Percentiles rank a stretch among this genome's conserved stretches.
These are phyloP conservation scores for Nilaparvata lugens DNA, from an alignment of 1,140 invertebrate genomes.

Conservation along the genomic window DNA sequence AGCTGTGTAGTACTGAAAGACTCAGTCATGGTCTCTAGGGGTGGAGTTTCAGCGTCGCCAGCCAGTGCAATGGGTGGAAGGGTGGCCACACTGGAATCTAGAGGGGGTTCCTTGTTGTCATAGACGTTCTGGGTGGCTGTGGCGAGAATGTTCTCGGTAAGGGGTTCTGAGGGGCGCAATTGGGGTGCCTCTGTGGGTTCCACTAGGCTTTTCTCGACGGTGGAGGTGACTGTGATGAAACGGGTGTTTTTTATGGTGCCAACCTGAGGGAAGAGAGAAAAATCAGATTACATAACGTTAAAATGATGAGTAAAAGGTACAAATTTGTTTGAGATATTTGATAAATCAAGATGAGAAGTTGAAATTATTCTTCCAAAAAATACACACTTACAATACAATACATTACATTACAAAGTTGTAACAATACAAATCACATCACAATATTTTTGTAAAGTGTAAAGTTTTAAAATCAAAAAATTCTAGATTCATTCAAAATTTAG, in stretches of 20 bases:
- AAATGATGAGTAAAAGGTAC: no score
- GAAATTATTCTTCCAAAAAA: no score
- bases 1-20: conserved; percentile 82
- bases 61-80: conserved; percentile 67
- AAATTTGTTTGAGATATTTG: no score
- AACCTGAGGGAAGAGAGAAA: conserved; percentile 46
- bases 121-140: conserved; percentile 51
- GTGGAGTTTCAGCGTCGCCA: conserved; percentile 63
- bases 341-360: no score
- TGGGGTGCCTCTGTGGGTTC: conserved; percentile 45
- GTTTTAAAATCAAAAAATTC: no score
- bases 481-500: no score
- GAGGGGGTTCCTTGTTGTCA: conserved; percentile 46
- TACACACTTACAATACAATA: no score
- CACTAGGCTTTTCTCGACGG: conserved; percentile 59
- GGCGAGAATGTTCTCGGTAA: conserved; percentile 78
- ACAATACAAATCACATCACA: no score
- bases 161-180: conserved; percentile 48
- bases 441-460: no score
- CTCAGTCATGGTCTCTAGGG: conserved; percentile 79
- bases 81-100: conserved; percentile 70
- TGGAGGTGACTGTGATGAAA: conserved; percentile 74
- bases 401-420: no score
- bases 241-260: conserved; percentile 77
- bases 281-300: not conserved